Base-by-base conservation (phyloP, 2,113 vertebrate species). In the Pteruthius melanotis region DNA sequence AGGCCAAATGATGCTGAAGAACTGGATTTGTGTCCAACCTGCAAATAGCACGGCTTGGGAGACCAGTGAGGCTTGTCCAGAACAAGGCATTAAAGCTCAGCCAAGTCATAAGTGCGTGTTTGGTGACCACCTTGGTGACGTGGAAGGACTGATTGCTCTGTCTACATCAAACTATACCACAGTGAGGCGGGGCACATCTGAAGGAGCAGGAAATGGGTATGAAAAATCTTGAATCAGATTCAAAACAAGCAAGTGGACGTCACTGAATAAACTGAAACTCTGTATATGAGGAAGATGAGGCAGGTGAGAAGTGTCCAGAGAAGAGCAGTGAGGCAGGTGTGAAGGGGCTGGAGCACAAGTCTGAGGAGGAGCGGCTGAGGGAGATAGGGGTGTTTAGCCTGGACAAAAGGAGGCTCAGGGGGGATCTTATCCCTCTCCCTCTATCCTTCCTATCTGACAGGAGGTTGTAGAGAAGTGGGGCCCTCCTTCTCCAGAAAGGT, bases 191-290 rank as follows among this genome's bases (percentile, higher is more conserved):
- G 47, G 49, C 70, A n/a, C 35, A 8, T 60, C 60, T 6, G 3
- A 78, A 45, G 66, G 66, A 87, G 57, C n/a, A 54, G 68, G 79
- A 74, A 95, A 33, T 2, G 5, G 15, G 15, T 28, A 33, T 17
- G 35, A 15, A 78, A 49, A 70, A 52, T 31, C 42, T 92, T 85
- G 90, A 90, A 69, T 31, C 17, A 26, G 56, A 27, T 80, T 86
- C 63, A 66, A 57, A 92, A 63, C 57, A 89, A 78, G n/a, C 68
- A 92, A 81, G 39, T 90, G 35, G 17, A 90, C 81, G 47, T 70
- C 35, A n/a, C 45, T 77, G 80, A 82, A 64, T 74, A 61, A 79
- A 63, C 49, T 54, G 65, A 83, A 83, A 37, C 21, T 0, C 3
- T 66, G 26, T 70, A 90, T 77, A 27, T 69, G 23, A 39, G 47